Percentiles rank a stretch among this genome's conserved stretches.
Evolutionary conservation across 2,888 invertebrate species (phyloP).

Genomic region (Venusia cambrica): DNA sequence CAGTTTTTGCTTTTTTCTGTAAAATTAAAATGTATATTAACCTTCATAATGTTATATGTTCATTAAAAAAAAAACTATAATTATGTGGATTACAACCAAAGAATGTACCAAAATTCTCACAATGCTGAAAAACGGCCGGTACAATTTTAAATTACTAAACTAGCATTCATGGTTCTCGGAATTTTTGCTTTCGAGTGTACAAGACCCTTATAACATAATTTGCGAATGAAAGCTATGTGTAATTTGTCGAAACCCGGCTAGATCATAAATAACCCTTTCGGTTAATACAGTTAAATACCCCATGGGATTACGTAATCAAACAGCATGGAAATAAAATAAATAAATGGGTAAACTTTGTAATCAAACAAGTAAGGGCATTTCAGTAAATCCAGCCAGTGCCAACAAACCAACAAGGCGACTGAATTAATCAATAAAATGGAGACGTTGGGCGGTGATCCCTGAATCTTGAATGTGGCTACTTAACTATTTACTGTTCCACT

Average conservation of each 20-base stretch:
- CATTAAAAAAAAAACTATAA: too few relatives aligned
- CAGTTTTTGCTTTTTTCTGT: too few relatives aligned
- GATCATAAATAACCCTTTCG: conserved; percentile 36
- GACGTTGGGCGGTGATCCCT: conserved; percentile 7
- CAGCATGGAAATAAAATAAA: conserved; percentile 20
- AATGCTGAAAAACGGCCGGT: too few relatives aligned
- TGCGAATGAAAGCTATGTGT: conserved; percentile 56
- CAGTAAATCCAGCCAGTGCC: conserved; percentile 10
- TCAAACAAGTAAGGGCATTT: conserved; percentile 14
- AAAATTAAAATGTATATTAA: too few relatives aligned
- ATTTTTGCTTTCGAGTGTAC: too few relatives aligned
- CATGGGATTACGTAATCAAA: conserved; percentile 25
- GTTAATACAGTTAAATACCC: conserved; percentile 17
- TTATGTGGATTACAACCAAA: too few relatives aligned
- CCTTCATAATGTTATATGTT: too few relatives aligned
- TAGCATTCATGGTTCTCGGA: too few relatives aligned
- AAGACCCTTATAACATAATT: conserved; percentile 61
- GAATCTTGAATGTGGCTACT: conserved; percentile 15
- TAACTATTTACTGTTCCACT: conserved; percentile 11
- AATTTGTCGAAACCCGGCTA: conserved; percentile 41
- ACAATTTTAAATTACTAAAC: too few relatives aligned
- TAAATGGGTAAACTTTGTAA: conserved; percentile 26
- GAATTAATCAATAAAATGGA: conserved; percentile 20
- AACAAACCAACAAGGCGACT: conserved; percentile 15
- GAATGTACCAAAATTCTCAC: too few relatives aligned